Evolutionary conservation across 1,140 invertebrate species (phyloP).

Genomic region (Calliopsis andreniformis): DNA sequence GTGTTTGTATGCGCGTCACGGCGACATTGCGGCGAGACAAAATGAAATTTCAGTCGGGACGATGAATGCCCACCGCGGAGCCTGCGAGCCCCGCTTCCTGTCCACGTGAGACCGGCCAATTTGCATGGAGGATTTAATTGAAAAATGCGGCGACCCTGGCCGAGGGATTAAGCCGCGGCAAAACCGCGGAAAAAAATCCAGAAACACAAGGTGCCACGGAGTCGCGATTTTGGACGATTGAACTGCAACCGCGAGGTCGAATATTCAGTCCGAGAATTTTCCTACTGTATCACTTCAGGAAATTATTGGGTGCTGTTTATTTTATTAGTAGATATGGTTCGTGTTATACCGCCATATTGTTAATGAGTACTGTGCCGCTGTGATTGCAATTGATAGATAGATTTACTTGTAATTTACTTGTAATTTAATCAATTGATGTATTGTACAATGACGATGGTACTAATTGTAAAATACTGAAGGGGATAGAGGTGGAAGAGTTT

Average conservation of each 20-base stretch:
- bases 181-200: constrained; percentile 48
- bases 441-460: too few species aligned
- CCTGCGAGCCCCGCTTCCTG: constrained; percentile 6
- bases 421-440: too few species aligned
- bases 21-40: constrained; percentile 44
- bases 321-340: too few species aligned
- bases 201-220: not conserved
- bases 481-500: too few species aligned
- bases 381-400: too few species aligned
- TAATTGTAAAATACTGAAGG: too few species aligned
- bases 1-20: constrained; percentile 5
- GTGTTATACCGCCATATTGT: too few species aligned
- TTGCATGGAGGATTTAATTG: constrained; percentile 68
- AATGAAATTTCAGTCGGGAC: constrained; percentile 60
- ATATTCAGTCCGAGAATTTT: too few species aligned
- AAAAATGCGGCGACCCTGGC: constrained; percentile 59
- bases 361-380: too few species aligned
- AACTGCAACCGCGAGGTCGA: constrained; percentile 24
- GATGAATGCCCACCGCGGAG: constrained; percentile 43
- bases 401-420: too few species aligned
- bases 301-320: too few species aligned
- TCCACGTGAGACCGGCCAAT: constrained; percentile 48
- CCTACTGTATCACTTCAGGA: too few species aligned
- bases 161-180: constrained; percentile 54
- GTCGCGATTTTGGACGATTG: constrained; percentile 40